These are phyloP conservation scores for Diorhabda elongata DNA, from an alignment of 1,140 invertebrate genomes.

Conservation along the genomic window DNA sequence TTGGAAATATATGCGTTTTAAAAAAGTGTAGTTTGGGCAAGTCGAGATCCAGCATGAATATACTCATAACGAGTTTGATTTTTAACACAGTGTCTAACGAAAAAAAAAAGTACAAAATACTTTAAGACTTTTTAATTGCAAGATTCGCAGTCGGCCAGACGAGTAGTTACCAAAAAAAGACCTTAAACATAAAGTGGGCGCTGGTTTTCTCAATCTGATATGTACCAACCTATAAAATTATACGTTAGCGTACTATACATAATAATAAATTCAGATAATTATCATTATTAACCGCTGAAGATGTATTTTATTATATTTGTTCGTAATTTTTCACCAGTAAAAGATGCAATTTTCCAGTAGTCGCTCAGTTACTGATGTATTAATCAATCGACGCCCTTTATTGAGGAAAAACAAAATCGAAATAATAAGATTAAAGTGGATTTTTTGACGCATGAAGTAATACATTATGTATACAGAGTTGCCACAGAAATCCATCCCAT, in stretches of 20 bases:
- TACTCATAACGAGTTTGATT: not conserved
- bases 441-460: too few relatives aligned
- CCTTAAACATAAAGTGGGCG: slow-evolving; percentile 23
- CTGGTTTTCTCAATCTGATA: slow-evolving; percentile 36
- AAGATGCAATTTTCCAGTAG: slow-evolving; percentile 47
- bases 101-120: not conserved
- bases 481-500: too few relatives aligned
- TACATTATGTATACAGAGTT: too few relatives aligned
- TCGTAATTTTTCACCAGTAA: slow-evolving; percentile 44
- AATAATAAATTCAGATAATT: slow-evolving; percentile 47
- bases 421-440: too few relatives aligned
- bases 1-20: too few relatives aligned
- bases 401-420: not conserved
- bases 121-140: slow-evolving; percentile 44
- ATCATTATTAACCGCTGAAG: slow-evolving; percentile 45
- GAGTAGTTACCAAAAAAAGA: slow-evolving; percentile 8
- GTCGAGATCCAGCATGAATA: not conserved
- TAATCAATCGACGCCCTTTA: slow-evolving; percentile 34
- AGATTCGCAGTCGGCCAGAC: slow-evolving; percentile 35
- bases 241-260: slow-evolving; percentile 43
- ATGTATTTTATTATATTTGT: slow-evolving; percentile 46
- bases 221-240: slow-evolving; percentile 42
- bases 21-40: too few relatives aligned
- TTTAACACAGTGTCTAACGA: not conserved
- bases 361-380: slow-evolving; percentile 39